phyloP scores from a whole-genome alignment of 2,888 invertebrate species.

The Stratiomys singularior region DNA sequence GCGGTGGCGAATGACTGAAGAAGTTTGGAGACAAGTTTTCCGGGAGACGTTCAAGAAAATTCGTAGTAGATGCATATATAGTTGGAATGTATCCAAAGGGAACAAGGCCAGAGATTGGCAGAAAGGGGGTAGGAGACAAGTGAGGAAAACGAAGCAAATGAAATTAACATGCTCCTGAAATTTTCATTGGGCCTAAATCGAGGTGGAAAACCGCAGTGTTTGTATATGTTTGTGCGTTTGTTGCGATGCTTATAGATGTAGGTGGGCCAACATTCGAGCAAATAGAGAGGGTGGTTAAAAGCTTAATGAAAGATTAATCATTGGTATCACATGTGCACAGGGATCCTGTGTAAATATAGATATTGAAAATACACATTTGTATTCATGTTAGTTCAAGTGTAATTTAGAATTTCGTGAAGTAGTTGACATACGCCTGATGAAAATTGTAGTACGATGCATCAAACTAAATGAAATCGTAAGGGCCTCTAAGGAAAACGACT shows the following conservation, averaged over 20 bases:
- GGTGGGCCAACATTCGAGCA: neutral
- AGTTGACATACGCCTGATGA: too few species aligned
- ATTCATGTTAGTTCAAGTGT: too few species aligned
- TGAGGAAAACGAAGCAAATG: neutral
- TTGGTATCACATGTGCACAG: conserved; percentile 30
- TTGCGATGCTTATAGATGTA: neutral
- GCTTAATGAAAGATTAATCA: conserved; percentile 36
- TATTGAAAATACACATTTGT: too few species aligned
- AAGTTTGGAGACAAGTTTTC: neutral
- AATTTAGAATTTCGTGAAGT: too few species aligned
- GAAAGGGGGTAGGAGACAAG: neutral
- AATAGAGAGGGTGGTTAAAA: conserved; percentile 7
- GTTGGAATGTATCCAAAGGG: too few species aligned
- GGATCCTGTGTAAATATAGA: too few species aligned
- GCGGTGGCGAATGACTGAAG: neutral
- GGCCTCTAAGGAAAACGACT: too few species aligned
- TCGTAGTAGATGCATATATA: too few species aligned
- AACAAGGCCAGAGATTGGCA: neutral
- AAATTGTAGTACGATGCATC: too few species aligned
- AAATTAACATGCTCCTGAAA: conserved; percentile 14
- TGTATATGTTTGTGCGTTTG: conserved; percentile 8
- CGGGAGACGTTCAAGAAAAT: neutral
- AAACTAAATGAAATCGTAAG: too few species aligned
- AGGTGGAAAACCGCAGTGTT: conserved; percentile 23
- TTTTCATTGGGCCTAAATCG: conserved; percentile 6